Base-by-base conservation (phyloP, 2,888 invertebrate species). In the Sarcophaga variegata region DNA sequence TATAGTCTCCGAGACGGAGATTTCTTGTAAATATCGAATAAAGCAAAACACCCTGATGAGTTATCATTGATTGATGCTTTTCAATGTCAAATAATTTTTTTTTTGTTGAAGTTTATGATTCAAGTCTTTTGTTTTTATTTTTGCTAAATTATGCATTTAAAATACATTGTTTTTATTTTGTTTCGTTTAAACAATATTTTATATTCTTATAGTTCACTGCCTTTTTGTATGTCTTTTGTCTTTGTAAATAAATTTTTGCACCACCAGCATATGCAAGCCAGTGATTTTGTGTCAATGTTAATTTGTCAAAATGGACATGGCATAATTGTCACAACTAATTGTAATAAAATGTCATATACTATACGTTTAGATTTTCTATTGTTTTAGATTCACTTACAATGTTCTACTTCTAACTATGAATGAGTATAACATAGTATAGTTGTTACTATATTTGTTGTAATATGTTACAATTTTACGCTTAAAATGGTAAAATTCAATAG, bases 251-350 rank as follows among this genome's bases (percentile, higher is more conserved):
- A 6, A 49, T 14, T 4, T 14, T 14, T 49, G 14, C 49, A 14
- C 69, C 76, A 83, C 72, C 83, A 79, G 75, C 81, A 79, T 54
- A 54, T 86, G 85, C 81, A 76, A 75, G 79, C 75, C 89, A 90
- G 89, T 90, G 88, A 90, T 92, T 92, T 90, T 89, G 90, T 92
- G 92, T 92, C 92, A 92, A 92, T 92, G 92, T 91, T 91, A 92
- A 91, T 90, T 89, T 85, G 79, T 87, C 84, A 81, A 82, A 85
- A 54, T 82, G 87, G 82, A 86, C 83, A 77, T 80, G 84, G 84
- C 83, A 86, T 81, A 86, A 83, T 86, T 86, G 86, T 86, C 80
- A 86, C 80, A 86, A 86, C 72, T 69, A 82, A 81, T 75, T 82
- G 81, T 85, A 76, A 69, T 59, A 84, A 71, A 62, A 76, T 47